These are phyloP conservation scores for Gobiocypris rarus DNA, from an alignment of 2,113 vertebrate genomes.

Conservation along the genomic window DNA sequence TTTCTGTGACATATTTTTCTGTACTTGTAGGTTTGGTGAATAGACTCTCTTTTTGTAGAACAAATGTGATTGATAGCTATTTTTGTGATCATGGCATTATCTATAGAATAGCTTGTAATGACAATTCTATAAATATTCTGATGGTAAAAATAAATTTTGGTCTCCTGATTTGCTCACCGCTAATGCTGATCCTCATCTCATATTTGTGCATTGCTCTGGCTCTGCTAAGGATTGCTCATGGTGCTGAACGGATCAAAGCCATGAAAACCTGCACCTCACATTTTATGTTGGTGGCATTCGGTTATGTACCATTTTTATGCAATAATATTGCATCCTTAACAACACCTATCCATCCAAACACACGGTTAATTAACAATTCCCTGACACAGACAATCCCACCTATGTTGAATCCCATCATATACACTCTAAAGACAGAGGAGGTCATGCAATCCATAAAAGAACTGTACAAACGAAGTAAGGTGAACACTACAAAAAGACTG, in stretches of 20 bases:
- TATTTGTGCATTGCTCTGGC: conserved; percentile 55
- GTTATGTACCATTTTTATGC: conserved; percentile 44
- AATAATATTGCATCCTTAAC: not conserved
- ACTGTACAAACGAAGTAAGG: conserved; percentile 43
- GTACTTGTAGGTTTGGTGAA: conserved; percentile 57
- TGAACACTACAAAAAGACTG: not conserved
- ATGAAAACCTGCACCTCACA: conserved; percentile 56
- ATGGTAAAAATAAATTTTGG: not conserved
- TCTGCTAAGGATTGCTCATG: conserved; percentile 38
- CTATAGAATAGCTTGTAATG: conserved; percentile 66
- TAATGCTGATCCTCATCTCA: conserved; percentile 51
- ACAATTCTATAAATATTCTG: conserved; percentile 53
- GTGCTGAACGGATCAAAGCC: conserved; percentile 36
- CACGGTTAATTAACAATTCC: too few species aligned
- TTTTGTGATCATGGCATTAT: conserved; percentile 72
- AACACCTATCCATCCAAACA: too few species aligned
- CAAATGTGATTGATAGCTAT: conserved; percentile 67
- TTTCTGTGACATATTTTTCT: conserved; percentile 25
- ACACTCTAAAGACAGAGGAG: conserved; percentile 70
- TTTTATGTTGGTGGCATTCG: conserved; percentile 46
- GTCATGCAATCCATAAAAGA: conserved; percentile 56
- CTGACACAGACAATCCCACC: too few species aligned
- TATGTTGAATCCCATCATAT: conserved; percentile 18
- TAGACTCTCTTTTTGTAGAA: conserved; percentile 68
- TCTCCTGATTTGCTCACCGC: conserved; percentile 47